Evolutionary conservation across 2,888 invertebrate species (phyloP).

Genomic region (Achlya flavicornis): DNA sequence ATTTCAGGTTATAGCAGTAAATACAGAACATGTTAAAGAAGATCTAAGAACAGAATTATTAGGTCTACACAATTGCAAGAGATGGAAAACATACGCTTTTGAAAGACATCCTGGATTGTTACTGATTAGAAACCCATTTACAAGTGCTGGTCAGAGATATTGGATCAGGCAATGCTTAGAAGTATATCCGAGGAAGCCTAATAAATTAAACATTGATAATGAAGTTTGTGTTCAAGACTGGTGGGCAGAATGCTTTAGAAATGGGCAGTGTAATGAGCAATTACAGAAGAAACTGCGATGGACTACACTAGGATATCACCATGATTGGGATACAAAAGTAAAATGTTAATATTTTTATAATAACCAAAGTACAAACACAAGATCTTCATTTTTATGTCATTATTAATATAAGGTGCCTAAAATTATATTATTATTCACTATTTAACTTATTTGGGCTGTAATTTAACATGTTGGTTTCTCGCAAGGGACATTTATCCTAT

Average conservation of each 20-base stretch:
- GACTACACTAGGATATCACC: constrained; percentile 98
- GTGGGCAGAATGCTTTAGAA: constrained; percentile 86
- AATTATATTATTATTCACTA: too few relatives aligned
- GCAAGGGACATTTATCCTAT: too few relatives aligned
- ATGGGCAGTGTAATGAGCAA: constrained; percentile 60
- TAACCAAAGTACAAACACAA: too few relatives aligned
- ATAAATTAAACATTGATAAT: constrained; percentile 87
- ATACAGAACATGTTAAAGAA: constrained; percentile 22
- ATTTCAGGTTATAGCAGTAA: constrained; percentile 34
- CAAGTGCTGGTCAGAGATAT: constrained; percentile 88
- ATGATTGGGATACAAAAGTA: constrained; percentile 98
- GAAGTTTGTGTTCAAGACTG: constrained; percentile 76
- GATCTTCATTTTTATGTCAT: too few relatives aligned
- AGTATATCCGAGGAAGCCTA: constrained; percentile 90
- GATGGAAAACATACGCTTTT: constrained; percentile 87
- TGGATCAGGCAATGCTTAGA: constrained; percentile 92
- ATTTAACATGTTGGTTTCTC: too few relatives aligned
- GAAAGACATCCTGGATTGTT: constrained; percentile 88
- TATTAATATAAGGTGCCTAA: too few relatives aligned
- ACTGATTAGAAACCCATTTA: constrained; percentile 93
- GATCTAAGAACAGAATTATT: constrained; percentile 52
- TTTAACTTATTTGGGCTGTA: too few relatives aligned
- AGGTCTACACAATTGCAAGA: constrained; percentile 51
- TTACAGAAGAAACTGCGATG: constrained; percentile 88
- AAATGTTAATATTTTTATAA: constrained; percentile 53